These are phyloP conservation scores for Galeruca laticollis DNA, from an alignment of 2,888 invertebrate species.

Conservation along the genomic window DNA sequence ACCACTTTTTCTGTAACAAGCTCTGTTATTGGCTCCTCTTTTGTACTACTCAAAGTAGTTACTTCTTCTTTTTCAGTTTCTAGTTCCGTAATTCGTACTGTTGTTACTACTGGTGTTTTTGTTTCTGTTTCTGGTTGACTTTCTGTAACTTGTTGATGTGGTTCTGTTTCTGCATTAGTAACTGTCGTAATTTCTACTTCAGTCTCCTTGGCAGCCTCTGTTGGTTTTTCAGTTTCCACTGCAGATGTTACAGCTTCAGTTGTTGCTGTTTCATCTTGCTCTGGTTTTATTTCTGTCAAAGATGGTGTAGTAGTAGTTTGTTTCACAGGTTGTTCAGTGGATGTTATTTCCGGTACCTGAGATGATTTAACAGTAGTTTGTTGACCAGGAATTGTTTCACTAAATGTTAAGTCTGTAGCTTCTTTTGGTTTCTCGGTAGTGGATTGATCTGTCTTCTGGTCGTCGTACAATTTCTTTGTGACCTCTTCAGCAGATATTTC, in stretches of 20 bases:
- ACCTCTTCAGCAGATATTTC: neutral
- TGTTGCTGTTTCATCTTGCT: neutral
- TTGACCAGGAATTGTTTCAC: neutral
- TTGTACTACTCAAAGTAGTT: slow-evolving; percentile 23
- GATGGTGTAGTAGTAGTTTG: neutral
- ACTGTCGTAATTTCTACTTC: slow-evolving; percentile 32
- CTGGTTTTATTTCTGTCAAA: neutral
- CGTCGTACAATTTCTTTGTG: neutral
- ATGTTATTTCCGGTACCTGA: neutral
- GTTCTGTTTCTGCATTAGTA: slow-evolving; percentile 19
- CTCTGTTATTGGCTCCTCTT: slow-evolving; percentile 8
- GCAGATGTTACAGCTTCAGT: neutral
- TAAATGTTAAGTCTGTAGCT: slow-evolving; percentile 1
- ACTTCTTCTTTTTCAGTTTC: slow-evolving; percentile 26
- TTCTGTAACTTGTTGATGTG: neutral
- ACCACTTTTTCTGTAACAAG: slow-evolving; percentile 7
- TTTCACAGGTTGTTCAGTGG: neutral
- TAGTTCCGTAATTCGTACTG: slow-evolving; percentile 37
- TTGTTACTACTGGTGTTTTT: slow-evolving; percentile 44
- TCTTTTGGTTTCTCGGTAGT: neutral
- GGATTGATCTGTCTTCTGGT: neutral
- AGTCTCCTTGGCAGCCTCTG: slow-evolving; percentile 30
- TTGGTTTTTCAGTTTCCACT: slow-evolving; percentile 4
- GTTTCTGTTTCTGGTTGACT: slow-evolving; percentile 29
- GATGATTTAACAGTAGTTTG: slow-evolving; percentile 1